A percentile compares a stretch with the other conserved stretches of the same genome.
Conservation (phyloP, 2,888 invertebrate genomes). For the Kuschelorhynchus macadamiae region DNA sequence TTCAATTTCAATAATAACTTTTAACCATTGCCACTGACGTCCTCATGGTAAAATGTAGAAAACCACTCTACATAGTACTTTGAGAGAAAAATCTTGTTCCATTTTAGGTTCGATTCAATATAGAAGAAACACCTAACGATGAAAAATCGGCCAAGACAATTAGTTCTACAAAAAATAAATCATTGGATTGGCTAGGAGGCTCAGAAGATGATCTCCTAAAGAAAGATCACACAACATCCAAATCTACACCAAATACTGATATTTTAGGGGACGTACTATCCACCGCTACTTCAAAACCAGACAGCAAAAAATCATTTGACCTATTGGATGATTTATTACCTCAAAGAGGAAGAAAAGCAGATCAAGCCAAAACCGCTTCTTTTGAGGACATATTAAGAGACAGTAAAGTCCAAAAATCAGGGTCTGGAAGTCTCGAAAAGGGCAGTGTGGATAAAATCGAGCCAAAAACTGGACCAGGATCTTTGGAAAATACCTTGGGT, state of each 20-base stretch:
- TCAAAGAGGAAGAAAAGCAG: conserved; percentile 54
- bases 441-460: neutral
- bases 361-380: conserved; percentile 57
- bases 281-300: conserved; percentile 26
- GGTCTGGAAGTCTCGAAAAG: conserved; percentile 15
- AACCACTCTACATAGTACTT: too few species aligned
- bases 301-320: conserved; percentile 54
- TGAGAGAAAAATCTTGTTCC: too few species aligned
- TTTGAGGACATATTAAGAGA: conserved; percentile 64
- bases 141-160: conserved; percentile 11
- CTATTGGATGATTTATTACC: conserved; percentile 64
- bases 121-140: conserved; percentile 10
- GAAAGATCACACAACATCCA: conserved; percentile 52
- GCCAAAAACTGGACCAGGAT: conserved; percentile 9
- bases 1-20: too few species aligned
- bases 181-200: conserved; percentile 62
- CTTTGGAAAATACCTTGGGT: neutral
- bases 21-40: too few species aligned
- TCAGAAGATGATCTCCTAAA: conserved; percentile 36
- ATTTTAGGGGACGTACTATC: conserved; percentile 31
- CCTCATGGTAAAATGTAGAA: too few species aligned
- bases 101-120: conserved; percentile 44
- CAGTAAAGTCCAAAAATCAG: conserved; percentile 51
- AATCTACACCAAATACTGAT: conserved; percentile 23
- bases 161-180: conserved; percentile 59